Conservation (phyloP, 2,113 vertebrate genomes). For the Paradoxurus hermaphroditus region DNA sequence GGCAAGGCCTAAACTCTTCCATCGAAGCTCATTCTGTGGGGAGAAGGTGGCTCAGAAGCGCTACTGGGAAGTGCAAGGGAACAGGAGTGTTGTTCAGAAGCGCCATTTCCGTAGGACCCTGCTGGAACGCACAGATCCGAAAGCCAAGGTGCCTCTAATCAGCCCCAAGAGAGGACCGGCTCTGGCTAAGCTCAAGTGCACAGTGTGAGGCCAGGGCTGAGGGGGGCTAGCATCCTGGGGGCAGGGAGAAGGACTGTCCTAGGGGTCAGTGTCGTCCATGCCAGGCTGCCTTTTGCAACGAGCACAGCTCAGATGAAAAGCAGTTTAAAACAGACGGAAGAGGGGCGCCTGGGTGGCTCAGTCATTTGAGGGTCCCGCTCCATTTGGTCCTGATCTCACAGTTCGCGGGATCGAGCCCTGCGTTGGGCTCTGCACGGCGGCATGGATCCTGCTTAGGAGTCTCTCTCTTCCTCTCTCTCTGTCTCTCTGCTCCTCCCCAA, state of each 20-base stretch:
- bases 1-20: background rate
- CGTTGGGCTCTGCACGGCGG: too few species aligned
- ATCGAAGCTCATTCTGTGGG: background rate
- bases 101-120: background rate
- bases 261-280: background rate
- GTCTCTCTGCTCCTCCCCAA: too few species aligned
- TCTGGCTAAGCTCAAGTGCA: background rate
- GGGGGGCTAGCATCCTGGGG: background rate
- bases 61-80: background rate
- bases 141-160: background rate
- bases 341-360: too few species aligned
- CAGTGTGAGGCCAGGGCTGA: background rate
- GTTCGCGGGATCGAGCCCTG: too few species aligned
- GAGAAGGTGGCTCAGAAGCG: background rate
- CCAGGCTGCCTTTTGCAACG: background rate
- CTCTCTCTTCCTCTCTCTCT: too few species aligned
- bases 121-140: background rate
- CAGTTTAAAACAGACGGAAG: background rate
- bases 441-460: too few species aligned
- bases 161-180: background rate
- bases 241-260: background rate
- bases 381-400: too few species aligned
- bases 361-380: too few species aligned
- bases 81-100: background rate
- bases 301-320: background rate